phyloP scores from a whole-genome alignment of 2,113 vertebrate genomes.

The Brienomyrus longianalis region DNA sequence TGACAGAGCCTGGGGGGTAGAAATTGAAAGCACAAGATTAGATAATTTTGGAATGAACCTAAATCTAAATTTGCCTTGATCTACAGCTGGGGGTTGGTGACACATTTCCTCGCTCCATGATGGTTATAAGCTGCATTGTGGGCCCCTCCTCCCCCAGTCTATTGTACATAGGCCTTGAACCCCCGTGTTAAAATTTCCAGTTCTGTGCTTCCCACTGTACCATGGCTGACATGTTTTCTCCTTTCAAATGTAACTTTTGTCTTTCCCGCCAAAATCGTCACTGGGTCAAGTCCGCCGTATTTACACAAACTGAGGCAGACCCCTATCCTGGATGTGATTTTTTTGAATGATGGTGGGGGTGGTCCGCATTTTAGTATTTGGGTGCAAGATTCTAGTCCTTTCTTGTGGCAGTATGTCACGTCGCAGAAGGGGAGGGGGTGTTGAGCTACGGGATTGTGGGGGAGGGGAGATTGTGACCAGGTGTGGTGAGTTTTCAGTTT shows the following conservation, averaged over 20 bases:
- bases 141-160: neutral
- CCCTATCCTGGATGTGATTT: neutral
- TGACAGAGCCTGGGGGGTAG: slow-evolving; percentile 20
- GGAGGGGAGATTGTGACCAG: neutral
- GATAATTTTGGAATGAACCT: neutral
- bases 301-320: neutral
- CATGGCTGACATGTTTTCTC: neutral
- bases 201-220: neutral
- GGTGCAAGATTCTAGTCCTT: neutral
- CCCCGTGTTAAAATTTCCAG: neutral
- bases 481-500: neutral
- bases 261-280: neutral
- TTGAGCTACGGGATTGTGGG: neutral
- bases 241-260: neutral
- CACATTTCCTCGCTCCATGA: neutral
- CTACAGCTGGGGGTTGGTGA: neutral
- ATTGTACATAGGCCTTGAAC: neutral
- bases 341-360: neutral
- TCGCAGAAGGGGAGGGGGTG: neutral
- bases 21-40: slow-evolving; percentile 34
- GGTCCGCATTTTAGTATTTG: neutral
- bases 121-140: neutral
- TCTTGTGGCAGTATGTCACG: neutral
- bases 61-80: neutral
- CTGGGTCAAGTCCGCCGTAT: neutral